Evolutionary conservation across 2,113 vertebrate genomes (phyloP).

Genomic region (Ageneiosus marmoratus): DNA sequence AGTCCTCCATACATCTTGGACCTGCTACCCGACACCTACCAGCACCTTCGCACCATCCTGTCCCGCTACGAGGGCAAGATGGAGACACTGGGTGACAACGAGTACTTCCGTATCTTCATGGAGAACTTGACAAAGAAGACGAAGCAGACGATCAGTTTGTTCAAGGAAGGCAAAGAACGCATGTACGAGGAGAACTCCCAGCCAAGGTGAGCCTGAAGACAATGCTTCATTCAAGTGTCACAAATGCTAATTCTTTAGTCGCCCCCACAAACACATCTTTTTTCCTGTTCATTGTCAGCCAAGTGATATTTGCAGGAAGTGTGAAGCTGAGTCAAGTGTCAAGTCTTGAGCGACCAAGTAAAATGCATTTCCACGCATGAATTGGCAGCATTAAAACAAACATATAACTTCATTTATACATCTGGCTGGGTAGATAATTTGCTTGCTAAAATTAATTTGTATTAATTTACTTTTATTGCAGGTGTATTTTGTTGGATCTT

Average conservation of each 20-base stretch:
- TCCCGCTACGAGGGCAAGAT: constrained; percentile 97
- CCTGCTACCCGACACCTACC: constrained; percentile 95
- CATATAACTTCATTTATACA: neutral
- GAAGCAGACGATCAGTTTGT: constrained; percentile 98
- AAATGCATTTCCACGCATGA: neutral
- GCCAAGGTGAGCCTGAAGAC: constrained; percentile 75
- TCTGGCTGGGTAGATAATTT: neutral
- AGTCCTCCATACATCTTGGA: constrained; percentile 98
- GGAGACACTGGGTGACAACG: constrained; percentile 94
- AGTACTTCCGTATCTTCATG: constrained; percentile 98
- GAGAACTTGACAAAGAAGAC: constrained; percentile 98
- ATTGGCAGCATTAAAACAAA: neutral
- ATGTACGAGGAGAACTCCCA: constrained; percentile 99
- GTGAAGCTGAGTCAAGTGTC: neutral
- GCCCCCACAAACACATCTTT: neutral
- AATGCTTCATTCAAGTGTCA: neutral
- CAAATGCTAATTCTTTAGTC: neutral
- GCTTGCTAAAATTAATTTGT: too few species aligned
- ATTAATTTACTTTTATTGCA: neutral
- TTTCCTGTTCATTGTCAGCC: neutral
- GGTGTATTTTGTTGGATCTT: neutral
- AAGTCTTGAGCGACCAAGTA: neutral
- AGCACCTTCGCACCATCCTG: constrained; percentile 92
- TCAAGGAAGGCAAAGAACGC: constrained; percentile 96
- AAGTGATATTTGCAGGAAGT: neutral